Evolutionary conservation across 2,888 invertebrate genomes (phyloP), one percentile per base, ranked within the genome.

Genomic region (Allolobophora icterica): DNA sequence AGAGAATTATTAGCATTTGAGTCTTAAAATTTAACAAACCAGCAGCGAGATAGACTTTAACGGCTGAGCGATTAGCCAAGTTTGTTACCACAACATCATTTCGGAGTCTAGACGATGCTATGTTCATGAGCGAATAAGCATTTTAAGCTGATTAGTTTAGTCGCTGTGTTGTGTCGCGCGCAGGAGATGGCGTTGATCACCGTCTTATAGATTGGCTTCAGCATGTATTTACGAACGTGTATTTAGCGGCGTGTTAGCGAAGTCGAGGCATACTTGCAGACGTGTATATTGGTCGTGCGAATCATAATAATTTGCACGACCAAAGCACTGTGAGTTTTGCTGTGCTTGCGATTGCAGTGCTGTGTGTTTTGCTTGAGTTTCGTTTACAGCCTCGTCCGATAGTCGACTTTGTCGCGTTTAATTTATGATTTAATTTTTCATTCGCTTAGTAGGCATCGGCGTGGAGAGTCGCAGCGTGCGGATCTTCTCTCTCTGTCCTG

Each of bases 341-440:
- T 24, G 21, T 52, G 52, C 52, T 52, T 87, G 8, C 87, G 87
- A 87, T 34, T 87, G 87, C 87, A 35, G 87, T 87, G 87, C 21
- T 35, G 87, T 17, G 35, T 35, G 87, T 17, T 87, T 87, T 87
- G 34, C 87, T 34, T 35, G 11, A 30, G 30, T 35, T 34, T 87
- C 35, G 38, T 87, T 87, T 38, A 8, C 38, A 17, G 38, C 38
- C 87, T 17, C 17, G 87, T 87, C 35, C n/a, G 35, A 17, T 35
- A 87, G 34, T 21, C 24, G 19, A 87, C 24, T 87, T 30, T 87
- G 30, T 38, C 11, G 87, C 21, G 24, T 87, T 87, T 87, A 35
- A 87, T 87, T 35, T 87, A 38, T 87, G 35, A 38, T 87, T 87
- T 87, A 35, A 87, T 34, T 87, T 87, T 35, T 30, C 34, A 87